phyloP scores from a whole-genome alignment of 2,888 invertebrate species.

The Proisotoma minuta region DNA sequence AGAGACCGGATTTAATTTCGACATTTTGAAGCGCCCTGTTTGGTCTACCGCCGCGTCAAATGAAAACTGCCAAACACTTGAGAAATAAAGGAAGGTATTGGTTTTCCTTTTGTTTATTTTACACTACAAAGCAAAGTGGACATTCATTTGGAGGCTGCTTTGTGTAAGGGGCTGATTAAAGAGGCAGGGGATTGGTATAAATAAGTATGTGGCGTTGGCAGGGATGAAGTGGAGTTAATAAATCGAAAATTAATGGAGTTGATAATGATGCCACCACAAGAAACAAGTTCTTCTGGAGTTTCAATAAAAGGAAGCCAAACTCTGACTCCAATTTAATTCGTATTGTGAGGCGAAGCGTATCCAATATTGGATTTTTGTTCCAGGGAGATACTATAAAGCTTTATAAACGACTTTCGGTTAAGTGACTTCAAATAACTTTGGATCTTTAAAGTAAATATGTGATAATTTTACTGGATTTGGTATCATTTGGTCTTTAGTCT shows the following conservation, averaged over 20 bases:
- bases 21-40: neutral
- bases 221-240: neutral
- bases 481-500: too few species aligned
- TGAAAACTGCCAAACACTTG: too few species aligned
- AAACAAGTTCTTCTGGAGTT: neutral
- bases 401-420: constrained; percentile 1
- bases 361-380: constrained; percentile 6
- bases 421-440: constrained; percentile 4
- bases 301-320: too few species aligned
- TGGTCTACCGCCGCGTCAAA: too few species aligned
- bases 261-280: neutral
- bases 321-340: neutral
- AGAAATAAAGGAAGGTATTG: too few species aligned
- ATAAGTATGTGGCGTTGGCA: neutral
- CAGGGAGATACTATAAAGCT: neutral
- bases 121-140: neutral
- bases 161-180: neutral
- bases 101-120: neutral
- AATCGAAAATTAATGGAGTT: constrained; percentile 2
- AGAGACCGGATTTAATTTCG: neutral
- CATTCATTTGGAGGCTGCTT: neutral
- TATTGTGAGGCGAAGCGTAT: neutral
- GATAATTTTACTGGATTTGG: neutral
- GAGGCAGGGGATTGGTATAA: neutral
- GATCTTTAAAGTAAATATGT: neutral